Conservation (phyloP, 2,888 invertebrate genomes). For the Drosophila neotestacea region DNA sequence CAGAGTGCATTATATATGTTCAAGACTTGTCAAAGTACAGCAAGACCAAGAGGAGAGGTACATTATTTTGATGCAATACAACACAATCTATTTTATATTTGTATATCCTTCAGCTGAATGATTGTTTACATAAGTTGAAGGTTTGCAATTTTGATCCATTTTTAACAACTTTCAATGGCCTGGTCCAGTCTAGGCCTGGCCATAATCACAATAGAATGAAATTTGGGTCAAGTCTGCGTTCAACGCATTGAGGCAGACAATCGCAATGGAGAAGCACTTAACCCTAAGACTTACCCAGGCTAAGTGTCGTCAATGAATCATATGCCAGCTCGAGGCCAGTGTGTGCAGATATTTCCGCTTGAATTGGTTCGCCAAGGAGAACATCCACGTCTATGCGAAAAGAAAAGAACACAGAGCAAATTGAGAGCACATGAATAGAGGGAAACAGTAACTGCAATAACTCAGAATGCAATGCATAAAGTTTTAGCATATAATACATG, state of each 20-base stretch:
- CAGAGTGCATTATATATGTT: conserved; percentile 13
- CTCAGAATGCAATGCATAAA: conserved; percentile 65
- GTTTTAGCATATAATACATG: conserved; percentile 65
- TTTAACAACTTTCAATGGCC: neutral
- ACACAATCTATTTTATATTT: conserved; percentile 2
- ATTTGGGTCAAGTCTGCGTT: conserved; percentile 67
- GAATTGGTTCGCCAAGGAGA: conserved; percentile 91
- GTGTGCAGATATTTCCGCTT: conserved; percentile 89
- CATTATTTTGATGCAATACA: conserved; percentile 19
- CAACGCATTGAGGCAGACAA: conserved; percentile 36
- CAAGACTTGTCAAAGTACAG: conserved; percentile 23
- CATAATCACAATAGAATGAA: conserved; percentile 19
- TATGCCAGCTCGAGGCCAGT: conserved; percentile 91
- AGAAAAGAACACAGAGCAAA: conserved; percentile 36
- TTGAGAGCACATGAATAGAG: conserved; percentile 28
- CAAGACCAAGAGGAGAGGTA: too few relatives aligned
- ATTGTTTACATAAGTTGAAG: neutral
- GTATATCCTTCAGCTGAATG: neutral
- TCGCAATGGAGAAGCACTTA: conserved; percentile 41
- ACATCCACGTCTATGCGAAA: conserved; percentile 88
- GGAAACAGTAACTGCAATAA: conserved; percentile 46
- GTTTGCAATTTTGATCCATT: neutral
- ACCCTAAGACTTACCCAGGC: conserved; percentile 87
- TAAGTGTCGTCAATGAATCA: conserved; percentile 90
- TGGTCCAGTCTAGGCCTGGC: neutral